Base-by-base conservation (phyloP, 2,797 vertebrate genomes). In the Bothrops alternatus region DNA sequence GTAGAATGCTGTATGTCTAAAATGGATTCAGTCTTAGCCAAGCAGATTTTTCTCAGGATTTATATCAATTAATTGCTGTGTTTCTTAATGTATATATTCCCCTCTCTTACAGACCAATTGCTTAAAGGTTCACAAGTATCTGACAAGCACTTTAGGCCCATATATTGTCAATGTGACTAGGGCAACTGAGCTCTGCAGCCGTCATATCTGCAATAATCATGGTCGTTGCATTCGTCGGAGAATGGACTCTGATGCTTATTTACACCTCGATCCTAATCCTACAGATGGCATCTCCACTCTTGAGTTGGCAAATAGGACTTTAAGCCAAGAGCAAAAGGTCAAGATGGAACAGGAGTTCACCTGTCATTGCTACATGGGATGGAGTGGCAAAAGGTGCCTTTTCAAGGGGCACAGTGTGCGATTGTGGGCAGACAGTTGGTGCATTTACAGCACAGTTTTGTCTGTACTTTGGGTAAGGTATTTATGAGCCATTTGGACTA, bases 341-440 rank as follows among this genome's bases (percentile, higher is more conserved):
- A 25, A 93, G 90, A 97, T 98, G 91, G 96, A 11, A 3, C 85
- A 92, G 42, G 96, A 98, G 92, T 98, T 98, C 95, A 97, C 96
- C 93, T 98, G 98, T 94, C 98, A 98, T 63, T 98, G 98, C 96
- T 98, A 98, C 96, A 97, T 94, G n/a, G 98, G 98, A 86, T 98
- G 97, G 97, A 94, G 26, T 5, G 98, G 98, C 2, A 95, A 97
- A 47, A 95, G 94, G 85, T 98, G 98, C 94, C 93, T 95, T 86
- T 94, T 95, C 91, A 97, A 61, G 93, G 96, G 65, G 8, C 91
- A 50, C 25, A 60, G 88, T 6, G 28, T 65, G 16, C 16, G n/a
- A 26, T 14, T 92, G 28, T 57, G 8, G 86, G 63, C 89, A 55
- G 28, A 60, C 28, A 26, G 60, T 25, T 58, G 73, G 91, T 60